Percentiles rank a stretch among this genome's conserved stretches.
phyloP scores from a whole-genome alignment of 2,113 vertebrate genomes.

The Salvator merianae region DNA sequence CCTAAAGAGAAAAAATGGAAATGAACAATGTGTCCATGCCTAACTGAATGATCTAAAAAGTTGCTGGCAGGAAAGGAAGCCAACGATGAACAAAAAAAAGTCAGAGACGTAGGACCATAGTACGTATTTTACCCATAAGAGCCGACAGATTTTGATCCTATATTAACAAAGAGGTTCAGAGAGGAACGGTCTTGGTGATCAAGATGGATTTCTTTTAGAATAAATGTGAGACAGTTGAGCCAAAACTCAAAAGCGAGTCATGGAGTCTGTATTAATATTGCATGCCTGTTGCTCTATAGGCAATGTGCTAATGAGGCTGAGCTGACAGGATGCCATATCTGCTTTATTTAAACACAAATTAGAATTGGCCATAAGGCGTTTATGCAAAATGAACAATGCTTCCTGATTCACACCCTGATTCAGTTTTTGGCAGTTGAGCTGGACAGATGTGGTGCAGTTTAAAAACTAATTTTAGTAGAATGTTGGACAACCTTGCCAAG shows the following conservation, averaged over 20 bases:
- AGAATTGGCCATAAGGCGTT: constrained; percentile 59
- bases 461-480: constrained; percentile 48
- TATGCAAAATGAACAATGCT: constrained; percentile 60
- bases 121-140: not conserved
- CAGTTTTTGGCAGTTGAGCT: constrained; percentile 43
- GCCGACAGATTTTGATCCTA: not conserved
- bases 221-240: constrained; percentile 1
- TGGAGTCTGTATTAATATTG: not conserved
- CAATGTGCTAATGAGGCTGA: constrained; percentile 27
- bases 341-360: constrained; percentile 56
- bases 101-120: not conserved
- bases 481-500: not conserved
- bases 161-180: constrained; percentile 17
- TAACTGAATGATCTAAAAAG: too few relatives aligned
- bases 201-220: constrained; percentile 33
- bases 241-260: not conserved
- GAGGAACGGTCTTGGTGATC: constrained; percentile 25
- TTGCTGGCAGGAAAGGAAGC: too few relatives aligned
- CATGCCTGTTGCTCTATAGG: constrained; percentile 13
- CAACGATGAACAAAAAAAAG: too few relatives aligned
- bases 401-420: not conserved
- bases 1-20: too few relatives aligned
- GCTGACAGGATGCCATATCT: constrained; percentile 39
- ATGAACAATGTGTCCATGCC: too few relatives aligned
- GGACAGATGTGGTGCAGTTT: constrained; percentile 49